Percentiles rank a stretch among this genome's conserved stretches.
These are phyloP conservation scores for Potorous gilbertii DNA, from an alignment of 2,797 vertebrate species.

Conservation along the genomic window DNA sequence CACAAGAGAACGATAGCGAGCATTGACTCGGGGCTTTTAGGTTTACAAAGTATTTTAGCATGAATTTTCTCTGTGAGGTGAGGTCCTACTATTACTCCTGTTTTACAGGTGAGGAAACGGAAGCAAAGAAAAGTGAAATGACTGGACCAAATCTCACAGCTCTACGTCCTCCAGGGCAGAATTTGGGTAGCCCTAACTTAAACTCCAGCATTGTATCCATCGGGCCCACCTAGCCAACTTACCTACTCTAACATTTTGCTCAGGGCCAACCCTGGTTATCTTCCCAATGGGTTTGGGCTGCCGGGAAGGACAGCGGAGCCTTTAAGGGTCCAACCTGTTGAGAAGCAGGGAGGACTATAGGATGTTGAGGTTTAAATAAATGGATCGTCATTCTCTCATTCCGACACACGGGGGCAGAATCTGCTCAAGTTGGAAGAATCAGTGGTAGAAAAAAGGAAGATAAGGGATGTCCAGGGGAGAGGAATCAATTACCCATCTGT, in stretches of 20 bases:
- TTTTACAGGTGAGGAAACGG: neutral
- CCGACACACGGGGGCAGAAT: neutral
- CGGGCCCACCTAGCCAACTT: neutral
- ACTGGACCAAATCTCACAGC: neutral
- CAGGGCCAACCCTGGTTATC: neutral
- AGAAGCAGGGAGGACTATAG: neutral
- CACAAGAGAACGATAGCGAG: neutral
- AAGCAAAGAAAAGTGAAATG: neutral
- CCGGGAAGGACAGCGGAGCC: neutral
- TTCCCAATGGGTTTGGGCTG: neutral
- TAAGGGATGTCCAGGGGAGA: neutral
- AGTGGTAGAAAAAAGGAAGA: neutral
- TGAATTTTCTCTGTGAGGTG: neutral
- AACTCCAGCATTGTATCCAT: neutral
- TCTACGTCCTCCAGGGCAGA: neutral
- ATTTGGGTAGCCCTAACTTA: neutral
- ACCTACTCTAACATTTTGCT: neutral
- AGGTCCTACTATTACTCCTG: neutral
- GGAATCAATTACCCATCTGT: constrained; percentile 84
- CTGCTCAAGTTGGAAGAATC: neutral
- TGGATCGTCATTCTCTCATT: neutral
- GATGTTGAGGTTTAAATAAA: neutral
- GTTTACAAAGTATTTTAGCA: neutral
- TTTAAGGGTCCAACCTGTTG: neutral
- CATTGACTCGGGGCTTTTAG: neutral